Base-by-base conservation (phyloP, 2,888 invertebrate genomes). In the Synanthedon myopaeformis region DNA sequence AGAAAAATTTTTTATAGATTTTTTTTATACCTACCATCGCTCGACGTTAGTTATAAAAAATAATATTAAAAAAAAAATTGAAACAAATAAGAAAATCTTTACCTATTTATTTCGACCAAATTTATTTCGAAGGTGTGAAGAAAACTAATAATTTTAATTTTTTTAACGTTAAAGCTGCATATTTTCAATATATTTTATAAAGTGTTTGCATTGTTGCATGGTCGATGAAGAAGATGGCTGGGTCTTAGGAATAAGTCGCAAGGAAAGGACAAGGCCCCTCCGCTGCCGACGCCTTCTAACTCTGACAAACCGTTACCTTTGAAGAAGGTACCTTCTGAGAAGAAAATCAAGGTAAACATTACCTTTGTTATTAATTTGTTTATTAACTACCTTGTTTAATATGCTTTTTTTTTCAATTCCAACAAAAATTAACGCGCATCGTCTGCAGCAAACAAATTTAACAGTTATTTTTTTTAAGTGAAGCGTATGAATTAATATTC, bases 191-290 rank as follows among this genome's bases (percentile, higher is more conserved):
- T 66, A 64, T 45, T 45, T 45, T 17, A 49, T 49, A 49, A 49
- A 49, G 13, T 14, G 2, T 10, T 19, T 49, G 49, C 23, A 49
- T 49, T 49, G 45, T 45, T 45, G 45, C 45, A 45, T 45, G 17
- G 60, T 88, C 87, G 59, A 81, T 94, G 94, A 80, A 96, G 96
- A 91, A 96, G 97, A 94, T 89, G 97, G 76, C 94, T 96, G 58
- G 95, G 76, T 91, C 90, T 97, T 57, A 91, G 96, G 63, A 97
- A 97, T 81, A 90, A 74, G 53, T 96, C 96, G 63, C 95, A 96
- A 79, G 93, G 93, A 64, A 96, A 96, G 83, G 94, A 96, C 70
- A 96, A 95, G 70, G 76, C 89, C 6, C 74, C 89, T 35, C 89
- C 84, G 71, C 91, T 89, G 52, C 70, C 75, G 5, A 76, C 82